A percentile compares a stretch with the other conserved stretches of the same genome.
Conservation (phyloP, 2,797 vertebrate species). For the Mus minutoides region DNA sequence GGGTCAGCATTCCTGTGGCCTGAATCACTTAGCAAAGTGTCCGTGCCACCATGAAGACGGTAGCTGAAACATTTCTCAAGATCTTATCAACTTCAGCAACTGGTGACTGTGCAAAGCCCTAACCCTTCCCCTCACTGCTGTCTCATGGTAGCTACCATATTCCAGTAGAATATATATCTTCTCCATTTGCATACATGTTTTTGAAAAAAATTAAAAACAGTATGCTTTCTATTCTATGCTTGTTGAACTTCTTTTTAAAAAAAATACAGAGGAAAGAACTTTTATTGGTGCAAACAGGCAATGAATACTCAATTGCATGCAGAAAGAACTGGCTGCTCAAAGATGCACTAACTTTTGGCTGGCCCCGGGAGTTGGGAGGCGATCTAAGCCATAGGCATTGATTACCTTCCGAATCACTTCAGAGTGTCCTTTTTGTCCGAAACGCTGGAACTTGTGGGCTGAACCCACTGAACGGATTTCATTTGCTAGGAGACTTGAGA, state of each 20-base stretch:
- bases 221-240: not conserved
- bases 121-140: not conserved
- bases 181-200: not conserved
- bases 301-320: not conserved
- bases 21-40: conserved; percentile 4
- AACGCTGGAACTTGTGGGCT: not conserved
- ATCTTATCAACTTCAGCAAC: not conserved
- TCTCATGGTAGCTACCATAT: not conserved
- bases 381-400: not conserved
- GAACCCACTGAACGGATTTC: not conserved
- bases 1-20: not conserved
- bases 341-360: not conserved
- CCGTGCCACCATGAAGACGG: not conserved
- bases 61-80: not conserved
- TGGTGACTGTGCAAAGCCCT: not conserved
- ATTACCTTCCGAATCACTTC: not conserved
- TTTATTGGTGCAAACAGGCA: not conserved
- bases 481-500: not conserved
- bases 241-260: not conserved
- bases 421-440: conserved; percentile 10
- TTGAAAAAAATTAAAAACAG: not conserved
- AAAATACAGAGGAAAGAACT: not conserved
- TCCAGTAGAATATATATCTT: not conserved
- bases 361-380: not conserved
- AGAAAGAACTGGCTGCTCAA: not conserved